Conservation (phyloP, 2,888 invertebrate genomes). For the Digitonthophagus gazella region DNA sequence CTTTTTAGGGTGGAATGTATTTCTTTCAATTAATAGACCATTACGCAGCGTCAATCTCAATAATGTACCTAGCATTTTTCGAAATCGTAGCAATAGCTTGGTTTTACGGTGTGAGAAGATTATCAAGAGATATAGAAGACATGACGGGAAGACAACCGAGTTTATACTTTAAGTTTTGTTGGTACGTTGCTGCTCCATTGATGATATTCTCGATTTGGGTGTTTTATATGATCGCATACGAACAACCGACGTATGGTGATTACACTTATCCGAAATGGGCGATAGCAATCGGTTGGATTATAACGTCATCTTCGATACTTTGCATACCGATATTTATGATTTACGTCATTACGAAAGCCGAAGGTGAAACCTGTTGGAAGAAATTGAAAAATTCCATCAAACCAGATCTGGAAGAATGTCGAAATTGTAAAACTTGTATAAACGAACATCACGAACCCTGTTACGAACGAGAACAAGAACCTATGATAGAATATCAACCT, state of each 20-base stretch:
- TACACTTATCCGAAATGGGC: slow-evolving; percentile 84
- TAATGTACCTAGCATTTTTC: slow-evolving; percentile 90
- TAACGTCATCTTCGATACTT: slow-evolving; percentile 76
- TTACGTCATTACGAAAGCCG: slow-evolving; percentile 66
- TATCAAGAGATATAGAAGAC: slow-evolving; percentile 81
- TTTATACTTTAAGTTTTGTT: slow-evolving; percentile 80
- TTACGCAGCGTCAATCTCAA: slow-evolving; percentile 89
- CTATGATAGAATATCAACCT: slow-evolving; percentile 25
- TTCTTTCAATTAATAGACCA: slow-evolving; percentile 91
- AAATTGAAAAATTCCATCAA: slow-evolving; percentile 73
- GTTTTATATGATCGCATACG: slow-evolving; percentile 83
- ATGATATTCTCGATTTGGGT: slow-evolving; percentile 84
- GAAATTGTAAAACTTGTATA: slow-evolving; percentile 72
- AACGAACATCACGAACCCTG: slow-evolving; percentile 62
- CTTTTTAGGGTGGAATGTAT: slow-evolving; percentile 78
- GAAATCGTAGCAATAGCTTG: slow-evolving; percentile 89
- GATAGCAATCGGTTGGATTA: slow-evolving; percentile 81
- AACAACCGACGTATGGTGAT: slow-evolving; percentile 77
- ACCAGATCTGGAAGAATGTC: slow-evolving; percentile 74
- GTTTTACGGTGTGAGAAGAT: slow-evolving; percentile 82
- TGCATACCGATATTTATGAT: slow-evolving; percentile 84
- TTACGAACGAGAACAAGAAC: slow-evolving; percentile 39
- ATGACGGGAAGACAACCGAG: slow-evolving; percentile 85
- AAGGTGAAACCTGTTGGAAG: slow-evolving; percentile 68
- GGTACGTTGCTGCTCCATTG: slow-evolving; percentile 78